Percentiles rank a stretch among this genome's conserved stretches.
Conservation (phyloP, 2,888 invertebrate genomes). For the Apamea sordens region DNA sequence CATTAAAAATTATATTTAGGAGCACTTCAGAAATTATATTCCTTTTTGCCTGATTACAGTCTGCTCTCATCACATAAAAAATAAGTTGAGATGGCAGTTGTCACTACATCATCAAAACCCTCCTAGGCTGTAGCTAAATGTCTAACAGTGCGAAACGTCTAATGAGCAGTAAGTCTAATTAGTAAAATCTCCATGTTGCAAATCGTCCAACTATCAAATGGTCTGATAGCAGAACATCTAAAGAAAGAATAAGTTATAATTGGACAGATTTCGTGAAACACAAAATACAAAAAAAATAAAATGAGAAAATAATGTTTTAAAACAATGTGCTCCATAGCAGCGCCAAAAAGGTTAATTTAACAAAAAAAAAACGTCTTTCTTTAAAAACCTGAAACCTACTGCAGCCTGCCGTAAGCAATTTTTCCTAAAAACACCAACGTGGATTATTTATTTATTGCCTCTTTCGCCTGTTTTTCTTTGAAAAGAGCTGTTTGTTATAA, state of each 20-base stretch:
- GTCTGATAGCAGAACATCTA: background rate
- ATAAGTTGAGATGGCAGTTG: background rate
- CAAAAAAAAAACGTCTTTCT: background rate
- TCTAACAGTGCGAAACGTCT: no score
- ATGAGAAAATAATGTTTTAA: no score
- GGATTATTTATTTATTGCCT: conserved; percentile 9
- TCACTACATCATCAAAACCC: background rate
- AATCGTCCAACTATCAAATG: no score
- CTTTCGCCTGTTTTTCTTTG: background rate
- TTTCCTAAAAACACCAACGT: background rate
- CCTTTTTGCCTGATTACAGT: background rate
- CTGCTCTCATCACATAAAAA: background rate
- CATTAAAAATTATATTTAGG: background rate
- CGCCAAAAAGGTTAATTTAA: no score
- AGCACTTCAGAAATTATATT: background rate
- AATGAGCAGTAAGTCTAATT: no score
- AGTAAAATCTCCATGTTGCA: no score
- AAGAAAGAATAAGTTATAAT: background rate
- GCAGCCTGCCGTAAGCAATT: background rate
- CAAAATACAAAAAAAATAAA: no score
- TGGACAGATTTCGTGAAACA: background rate
- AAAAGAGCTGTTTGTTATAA: conserved; percentile 26
- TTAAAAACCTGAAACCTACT: background rate
- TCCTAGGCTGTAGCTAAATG: no score
- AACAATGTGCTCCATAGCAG: no score